Base-by-base conservation (phyloP, 2,888 invertebrate species). In the Tuberolachnus salignus region DNA sequence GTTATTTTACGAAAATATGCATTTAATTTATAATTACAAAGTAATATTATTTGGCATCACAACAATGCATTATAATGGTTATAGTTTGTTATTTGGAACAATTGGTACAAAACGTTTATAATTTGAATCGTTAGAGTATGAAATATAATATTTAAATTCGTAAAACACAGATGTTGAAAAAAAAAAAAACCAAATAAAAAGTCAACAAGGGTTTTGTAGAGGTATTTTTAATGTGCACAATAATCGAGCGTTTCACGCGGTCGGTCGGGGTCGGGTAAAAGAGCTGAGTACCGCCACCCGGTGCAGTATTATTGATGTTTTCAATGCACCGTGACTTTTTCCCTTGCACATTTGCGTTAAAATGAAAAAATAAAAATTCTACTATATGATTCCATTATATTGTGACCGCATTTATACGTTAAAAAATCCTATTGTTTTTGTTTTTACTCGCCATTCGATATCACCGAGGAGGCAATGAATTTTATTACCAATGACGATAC, bases 381-480 rank as follows among this genome's bases (percentile, higher is more conserved):
- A 19, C 34, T 49, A 26, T 61, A 34, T 13, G 4, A 16, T 57
- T 42, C 13, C 14, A 44, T 71, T 44, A 19, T 49, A 26, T 71
- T 71, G 14, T 16, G 34, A n/a, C 19, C 46, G 34, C 34, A 34
- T 34, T 34, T 11, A 57, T 23, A n/a, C 1, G 9, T 57, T 26
- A 59, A 55, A 59, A 10, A 59, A n/a, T 26, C 14, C 11, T 26
- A 59, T 71, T 71, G 46, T 71, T 71, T 26, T 59, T n/a, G n/a
- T n/a, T 9, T 59, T 13, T 71, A 23, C n/a, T n/a, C 13, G 10
- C 13, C 16, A 57, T 57, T 4, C 23, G 21, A 19, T 69, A 21
- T 46, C 44, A 71, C 23, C 8, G 14, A 46, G 26, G 42, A 16
- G 34, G 34, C 34, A 34, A 34, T 3, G 34, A 34, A 34, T 34